These are phyloP conservation scores for Alcis repandata DNA, from an alignment of 2,888 invertebrate species.

Conservation along the genomic window DNA sequence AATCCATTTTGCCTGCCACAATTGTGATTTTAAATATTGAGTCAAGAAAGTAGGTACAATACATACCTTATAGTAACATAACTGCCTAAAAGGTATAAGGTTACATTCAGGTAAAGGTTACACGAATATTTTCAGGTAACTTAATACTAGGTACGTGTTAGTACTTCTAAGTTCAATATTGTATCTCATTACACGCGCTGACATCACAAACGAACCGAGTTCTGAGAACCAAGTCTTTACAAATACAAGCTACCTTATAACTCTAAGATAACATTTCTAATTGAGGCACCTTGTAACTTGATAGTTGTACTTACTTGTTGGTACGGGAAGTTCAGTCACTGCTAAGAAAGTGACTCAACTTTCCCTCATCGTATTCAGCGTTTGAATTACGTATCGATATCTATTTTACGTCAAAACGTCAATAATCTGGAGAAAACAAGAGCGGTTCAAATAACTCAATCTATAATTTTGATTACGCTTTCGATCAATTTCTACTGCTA, in stretches of 20 bases:
- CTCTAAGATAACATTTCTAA: constrained; percentile 18
- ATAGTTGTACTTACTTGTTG: constrained; percentile 28
- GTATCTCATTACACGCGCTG: constrained; percentile 24
- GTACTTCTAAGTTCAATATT: not conserved
- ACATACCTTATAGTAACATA: no score
- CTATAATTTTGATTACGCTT: constrained; percentile 22
- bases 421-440: constrained; percentile 35
- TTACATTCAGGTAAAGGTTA: no score
- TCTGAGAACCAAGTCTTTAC: constrained; percentile 24
- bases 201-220: constrained; percentile 15
- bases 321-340: constrained; percentile 39
- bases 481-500: constrained; percentile 23
- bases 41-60: no score
- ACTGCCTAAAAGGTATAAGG: no score
- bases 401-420: constrained; percentile 46
- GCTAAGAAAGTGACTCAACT: constrained; percentile 51
- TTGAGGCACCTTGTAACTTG: constrained; percentile 26
- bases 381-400: constrained; percentile 50
- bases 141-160: not conserved
- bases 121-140: not conserved
- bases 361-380: constrained; percentile 45
- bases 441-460: constrained; percentile 14
- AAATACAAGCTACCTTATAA: constrained; percentile 23
- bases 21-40: no score
- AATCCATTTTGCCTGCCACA: no score